Conservation (phyloP, 2,888 invertebrate species). For the Drosophila subsilvestris region DNA sequence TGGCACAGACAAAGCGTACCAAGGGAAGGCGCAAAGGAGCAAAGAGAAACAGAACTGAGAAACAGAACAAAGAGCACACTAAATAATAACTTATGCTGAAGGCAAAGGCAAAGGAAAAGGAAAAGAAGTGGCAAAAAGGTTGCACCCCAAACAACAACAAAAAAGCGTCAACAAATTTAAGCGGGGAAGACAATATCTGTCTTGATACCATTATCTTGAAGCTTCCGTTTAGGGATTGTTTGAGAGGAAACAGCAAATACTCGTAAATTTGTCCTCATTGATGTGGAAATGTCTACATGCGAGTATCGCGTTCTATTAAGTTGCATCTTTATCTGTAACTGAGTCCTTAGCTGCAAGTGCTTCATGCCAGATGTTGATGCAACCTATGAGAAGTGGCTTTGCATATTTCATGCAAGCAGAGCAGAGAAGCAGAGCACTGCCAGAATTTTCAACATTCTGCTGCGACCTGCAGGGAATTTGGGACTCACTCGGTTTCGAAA, state of each 20-base stretch:
- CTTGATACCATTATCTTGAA: constrained; percentile 41
- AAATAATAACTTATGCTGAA: constrained; percentile 55
- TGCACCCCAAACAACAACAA: neutral
- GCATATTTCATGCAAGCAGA: constrained; percentile 68
- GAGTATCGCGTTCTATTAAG: constrained; percentile 23
- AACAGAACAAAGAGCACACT: constrained; percentile 18
- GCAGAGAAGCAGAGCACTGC: constrained; percentile 50
- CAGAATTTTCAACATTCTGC: constrained; percentile 56
- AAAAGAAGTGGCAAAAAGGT: constrained; percentile 8
- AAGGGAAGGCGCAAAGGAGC: constrained; percentile 15
- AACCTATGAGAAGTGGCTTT: constrained; percentile 61
- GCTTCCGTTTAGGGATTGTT: constrained; percentile 21
- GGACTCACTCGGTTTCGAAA: constrained; percentile 30
- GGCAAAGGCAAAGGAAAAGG: constrained; percentile 7
- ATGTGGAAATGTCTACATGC: constrained; percentile 19
- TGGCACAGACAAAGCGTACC: constrained; percentile 17
- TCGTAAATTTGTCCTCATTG: constrained; percentile 29
- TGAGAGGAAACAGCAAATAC: constrained; percentile 14
- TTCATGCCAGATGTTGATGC: constrained; percentile 33
- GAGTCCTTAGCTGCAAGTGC: constrained; percentile 15
- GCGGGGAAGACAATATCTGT: constrained; percentile 16
- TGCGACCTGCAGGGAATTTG: constrained; percentile 51
- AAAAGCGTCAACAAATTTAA: constrained; percentile 24
- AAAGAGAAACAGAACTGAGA: constrained; percentile 1
- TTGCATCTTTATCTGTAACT: constrained; percentile 27